Conservation (phyloP, 1,140 invertebrate genomes). For the Diachasma alloeum region DNA sequence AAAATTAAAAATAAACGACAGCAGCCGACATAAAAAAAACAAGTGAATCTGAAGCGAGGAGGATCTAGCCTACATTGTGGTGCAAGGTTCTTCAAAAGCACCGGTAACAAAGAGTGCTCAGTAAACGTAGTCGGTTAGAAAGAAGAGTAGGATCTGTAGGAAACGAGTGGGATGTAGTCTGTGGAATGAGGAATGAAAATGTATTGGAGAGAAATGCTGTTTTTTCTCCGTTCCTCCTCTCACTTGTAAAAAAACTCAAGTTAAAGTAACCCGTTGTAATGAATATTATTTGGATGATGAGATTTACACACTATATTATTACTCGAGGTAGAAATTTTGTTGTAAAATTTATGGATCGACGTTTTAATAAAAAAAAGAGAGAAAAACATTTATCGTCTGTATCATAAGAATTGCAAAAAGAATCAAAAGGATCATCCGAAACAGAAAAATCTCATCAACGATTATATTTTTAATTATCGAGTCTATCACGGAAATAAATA, state of each 20-base stretch:
- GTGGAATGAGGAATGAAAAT: slow-evolving; percentile 6
- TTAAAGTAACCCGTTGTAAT: slow-evolving; percentile 19
- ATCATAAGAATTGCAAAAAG: too few species aligned
- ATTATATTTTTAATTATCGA: too few species aligned
- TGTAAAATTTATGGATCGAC: too few species aligned
- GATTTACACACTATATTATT: too few species aligned
- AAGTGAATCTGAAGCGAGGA: neutral
- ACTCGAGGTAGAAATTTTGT: too few species aligned
- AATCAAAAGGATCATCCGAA: too few species aligned
- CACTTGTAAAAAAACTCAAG: neutral
- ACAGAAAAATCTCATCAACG: too few species aligned
- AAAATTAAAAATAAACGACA: neutral
- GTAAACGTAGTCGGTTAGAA: neutral
- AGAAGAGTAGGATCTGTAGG: neutral
- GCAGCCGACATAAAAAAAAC: neutral
- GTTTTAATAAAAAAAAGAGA: too few species aligned
- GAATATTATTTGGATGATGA: too few species aligned
- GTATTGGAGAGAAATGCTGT: neutral
- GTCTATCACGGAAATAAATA: too few species aligned
- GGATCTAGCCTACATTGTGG: neutral
- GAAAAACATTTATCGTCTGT: too few species aligned
- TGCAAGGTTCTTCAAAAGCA: neutral
- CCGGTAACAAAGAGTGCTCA: neutral
- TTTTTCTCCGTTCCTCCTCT: neutral
- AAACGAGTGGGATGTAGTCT: neutral